Evolutionary conservation across 2,797 vertebrate species (phyloP).

Genomic region (Amblyopsis hoosieri): DNA sequence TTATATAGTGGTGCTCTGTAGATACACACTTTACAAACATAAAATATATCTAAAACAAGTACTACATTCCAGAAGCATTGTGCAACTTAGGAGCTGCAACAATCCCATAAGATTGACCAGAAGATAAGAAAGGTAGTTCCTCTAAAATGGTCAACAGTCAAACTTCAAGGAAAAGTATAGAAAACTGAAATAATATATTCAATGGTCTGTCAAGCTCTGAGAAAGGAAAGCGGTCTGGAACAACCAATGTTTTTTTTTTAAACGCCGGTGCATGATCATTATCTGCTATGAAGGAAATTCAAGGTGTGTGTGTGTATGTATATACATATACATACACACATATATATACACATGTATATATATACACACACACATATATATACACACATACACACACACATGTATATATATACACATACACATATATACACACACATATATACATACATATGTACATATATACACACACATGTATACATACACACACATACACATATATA

Average conservation of each 20-base stretch:
- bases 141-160: not conserved
- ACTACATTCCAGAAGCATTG: constrained; percentile 34
- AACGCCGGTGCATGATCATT: not conserved
- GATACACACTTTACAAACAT: constrained; percentile 22
- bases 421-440: too few relatives aligned
- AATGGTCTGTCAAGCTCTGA: not conserved
- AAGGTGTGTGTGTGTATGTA: not conserved
- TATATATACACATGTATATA: not conserved
- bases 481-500: too few relatives aligned
- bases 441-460: too few relatives aligned
- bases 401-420: fast-evolving
- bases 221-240: not conserved
- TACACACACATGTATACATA: too few relatives aligned
- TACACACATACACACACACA: too few relatives aligned
- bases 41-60: constrained; percentile 43
- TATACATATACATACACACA: not conserved
- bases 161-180: not conserved
- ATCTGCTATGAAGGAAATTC: not conserved
- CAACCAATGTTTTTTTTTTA: too few relatives aligned
- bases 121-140: not conserved
- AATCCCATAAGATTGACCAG: not conserved
- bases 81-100: constrained; percentile 16
- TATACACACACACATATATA: too few relatives aligned
- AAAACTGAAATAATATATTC: not conserved
- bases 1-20: constrained; percentile 31